Conservation (phyloP, 2,797 vertebrate genomes). For the Sebastes cheni region DNA sequence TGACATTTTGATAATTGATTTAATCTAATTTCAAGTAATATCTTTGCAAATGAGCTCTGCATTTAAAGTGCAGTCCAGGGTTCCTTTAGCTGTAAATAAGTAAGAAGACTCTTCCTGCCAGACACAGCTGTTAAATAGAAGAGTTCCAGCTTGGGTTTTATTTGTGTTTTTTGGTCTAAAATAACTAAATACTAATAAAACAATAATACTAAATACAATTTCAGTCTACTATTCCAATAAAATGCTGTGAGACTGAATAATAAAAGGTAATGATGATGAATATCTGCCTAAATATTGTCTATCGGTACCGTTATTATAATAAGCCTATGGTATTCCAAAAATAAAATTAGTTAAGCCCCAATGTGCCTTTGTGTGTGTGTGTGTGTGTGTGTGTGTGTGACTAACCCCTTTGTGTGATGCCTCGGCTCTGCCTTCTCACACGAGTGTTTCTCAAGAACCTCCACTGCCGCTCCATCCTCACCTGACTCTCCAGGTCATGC, state of each 20-base stretch:
- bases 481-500: conserved; percentile 95
- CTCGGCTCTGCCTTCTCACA: conserved; percentile 89
- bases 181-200: too few species aligned
- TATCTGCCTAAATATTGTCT: neutral
- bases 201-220: too few species aligned
- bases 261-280: too few species aligned
- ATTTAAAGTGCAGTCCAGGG: too few species aligned
- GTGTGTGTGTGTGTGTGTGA: neutral
- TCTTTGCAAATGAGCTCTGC: too few species aligned
- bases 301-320: neutral
- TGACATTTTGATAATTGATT: conserved; percentile 14
- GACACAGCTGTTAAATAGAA: neutral
- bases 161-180: too few species aligned
- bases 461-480: conserved; percentile 96
- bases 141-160: neutral
- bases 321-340: neutral
- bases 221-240: neutral
- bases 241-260: neutral
- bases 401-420: conserved; percentile 91
- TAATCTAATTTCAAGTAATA: neutral
- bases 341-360: neutral
- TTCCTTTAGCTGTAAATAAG: neutral
- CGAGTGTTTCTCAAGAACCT: conserved; percentile 92
- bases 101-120: neutral
- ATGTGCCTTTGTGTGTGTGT: neutral